phyloP scores from a whole-genome alignment of 2,797 vertebrate genomes.

The Thunnus albacares region DNA sequence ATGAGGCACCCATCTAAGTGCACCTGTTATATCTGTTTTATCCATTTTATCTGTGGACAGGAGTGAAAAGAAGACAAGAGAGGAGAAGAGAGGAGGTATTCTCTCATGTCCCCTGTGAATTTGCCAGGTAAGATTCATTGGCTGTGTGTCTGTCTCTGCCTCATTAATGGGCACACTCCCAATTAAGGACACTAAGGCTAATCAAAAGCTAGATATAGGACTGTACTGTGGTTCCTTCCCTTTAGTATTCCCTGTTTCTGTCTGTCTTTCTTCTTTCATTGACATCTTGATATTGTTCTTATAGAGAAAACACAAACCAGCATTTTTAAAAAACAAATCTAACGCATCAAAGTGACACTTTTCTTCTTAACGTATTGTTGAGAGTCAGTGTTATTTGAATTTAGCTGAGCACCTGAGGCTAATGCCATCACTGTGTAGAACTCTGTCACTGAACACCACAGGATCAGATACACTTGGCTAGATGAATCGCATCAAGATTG shows the following conservation, averaged over 20 bases:
- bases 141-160: slow-evolving; percentile 57
- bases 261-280: slow-evolving; percentile 32
- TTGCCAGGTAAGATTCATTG: slow-evolving; percentile 56
- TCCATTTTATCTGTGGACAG: slow-evolving; percentile 50
- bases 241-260: background rate
- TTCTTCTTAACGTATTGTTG: slow-evolving; percentile 24
- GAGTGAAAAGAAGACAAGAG: slow-evolving; percentile 25
- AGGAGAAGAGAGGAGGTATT: slow-evolving; percentile 17
- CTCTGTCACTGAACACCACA: slow-evolving; percentile 48
- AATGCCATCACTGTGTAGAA: slow-evolving; percentile 43
- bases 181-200: slow-evolving; percentile 66
- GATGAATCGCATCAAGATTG: slow-evolving; percentile 25
- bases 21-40: slow-evolving; percentile 73
- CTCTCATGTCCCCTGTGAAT: slow-evolving; percentile 54
- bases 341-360: slow-evolving; percentile 49
- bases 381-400: slow-evolving; percentile 53
- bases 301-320: slow-evolving; percentile 12
- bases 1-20: slow-evolving; percentile 71
- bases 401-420: slow-evolving; percentile 47
- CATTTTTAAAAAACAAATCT: slow-evolving; percentile 7
- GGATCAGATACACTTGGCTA: slow-evolving; percentile 54
- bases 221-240: slow-evolving; percentile 11
- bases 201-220: slow-evolving; percentile 57
- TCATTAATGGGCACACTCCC: slow-evolving; percentile 67
- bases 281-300: slow-evolving; percentile 4